A percentile compares a stretch with the other conserved stretches of the same genome.
Evolutionary conservation across 2,888 invertebrate genomes (phyloP).

Genomic region (Agonopterix arenella): DNA sequence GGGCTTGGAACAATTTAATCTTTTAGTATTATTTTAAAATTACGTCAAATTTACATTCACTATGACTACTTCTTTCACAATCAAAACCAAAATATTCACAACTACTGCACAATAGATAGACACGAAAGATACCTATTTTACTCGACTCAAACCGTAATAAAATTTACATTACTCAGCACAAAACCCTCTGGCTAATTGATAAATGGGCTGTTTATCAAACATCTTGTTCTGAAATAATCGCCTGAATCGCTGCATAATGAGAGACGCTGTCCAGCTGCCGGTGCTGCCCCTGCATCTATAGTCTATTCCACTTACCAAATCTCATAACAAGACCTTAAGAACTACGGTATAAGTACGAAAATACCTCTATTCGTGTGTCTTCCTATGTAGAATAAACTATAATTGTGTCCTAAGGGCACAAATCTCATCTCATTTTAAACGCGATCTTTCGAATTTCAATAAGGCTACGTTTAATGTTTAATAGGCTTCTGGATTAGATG

Average conservation of each 20-base stretch:
- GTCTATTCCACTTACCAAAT: too few relatives aligned
- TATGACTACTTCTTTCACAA: too few relatives aligned
- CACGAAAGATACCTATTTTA: slow-evolving; percentile 10
- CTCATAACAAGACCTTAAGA: too few relatives aligned
- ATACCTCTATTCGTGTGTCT: too few relatives aligned
- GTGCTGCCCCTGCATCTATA: slow-evolving; percentile 36
- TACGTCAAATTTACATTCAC: too few relatives aligned
- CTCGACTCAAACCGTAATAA: slow-evolving; percentile 26
- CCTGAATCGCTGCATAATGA: slow-evolving; percentile 51
- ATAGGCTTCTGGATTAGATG: not conserved
- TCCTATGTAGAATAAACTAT: slow-evolving; percentile 24
- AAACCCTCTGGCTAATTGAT: slow-evolving; percentile 56
- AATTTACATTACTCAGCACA: slow-evolving; percentile 28
- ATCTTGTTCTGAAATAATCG: slow-evolving; percentile 62
- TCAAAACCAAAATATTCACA: too few relatives aligned
- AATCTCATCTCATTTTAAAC: slow-evolving; percentile 53
- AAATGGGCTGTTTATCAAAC: slow-evolving; percentile 66
- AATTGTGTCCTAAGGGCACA: slow-evolving; percentile 58
- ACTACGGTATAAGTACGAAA: too few relatives aligned
- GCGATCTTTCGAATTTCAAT: slow-evolving; percentile 52
- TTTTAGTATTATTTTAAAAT: too few relatives aligned
- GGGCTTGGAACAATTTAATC: too few relatives aligned
- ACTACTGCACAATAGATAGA: not conserved
- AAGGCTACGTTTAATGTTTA: slow-evolving; percentile 13
- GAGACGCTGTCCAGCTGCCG: slow-evolving; percentile 52